Percentiles rank a stretch among this genome's conserved stretches.
These are phyloP conservation scores for Trissolcus brochymenae DNA, from an alignment of 2,888 invertebrate species.

Conservation along the genomic window DNA sequence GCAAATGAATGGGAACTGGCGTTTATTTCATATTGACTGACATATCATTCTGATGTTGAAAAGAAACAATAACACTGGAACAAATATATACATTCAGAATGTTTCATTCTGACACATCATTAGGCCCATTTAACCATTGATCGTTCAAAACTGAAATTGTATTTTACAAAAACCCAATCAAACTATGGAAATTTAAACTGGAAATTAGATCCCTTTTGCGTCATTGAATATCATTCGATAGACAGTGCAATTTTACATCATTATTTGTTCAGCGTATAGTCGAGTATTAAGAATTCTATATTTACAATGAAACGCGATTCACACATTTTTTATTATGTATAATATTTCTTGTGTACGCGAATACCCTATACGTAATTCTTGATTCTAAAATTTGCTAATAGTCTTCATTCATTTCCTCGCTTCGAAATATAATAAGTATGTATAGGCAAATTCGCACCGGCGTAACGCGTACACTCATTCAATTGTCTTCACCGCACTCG, in stretches of 20 bases:
- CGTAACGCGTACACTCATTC: neutral
- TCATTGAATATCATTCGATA: neutral
- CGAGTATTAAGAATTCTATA: conserved; percentile 23
- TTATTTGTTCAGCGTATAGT: conserved; percentile 11
- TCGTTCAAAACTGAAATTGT: neutral
- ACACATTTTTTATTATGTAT: conserved; percentile 22
- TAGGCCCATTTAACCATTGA: neutral
- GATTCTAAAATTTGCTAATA: conserved; percentile 23
- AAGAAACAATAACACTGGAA: neutral
- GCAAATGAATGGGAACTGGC: too few relatives aligned
- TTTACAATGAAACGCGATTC: conserved; percentile 47
- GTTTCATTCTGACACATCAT: neutral
- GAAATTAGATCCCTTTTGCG: neutral
- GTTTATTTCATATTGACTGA: too few relatives aligned
- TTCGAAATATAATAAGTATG: conserved; percentile 39
- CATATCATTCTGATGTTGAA: too few relatives aligned
- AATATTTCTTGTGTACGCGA: conserved; percentile 25
- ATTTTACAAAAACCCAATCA: neutral
- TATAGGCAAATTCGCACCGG: conserved; percentile 38
- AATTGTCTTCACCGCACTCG: conserved; percentile 15
- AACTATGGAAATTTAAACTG: neutral
- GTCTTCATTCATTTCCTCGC: conserved; percentile 23
- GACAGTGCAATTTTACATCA: conserved; percentile 15
- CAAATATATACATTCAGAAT: neutral
- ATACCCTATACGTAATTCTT: conserved; percentile 29